These are phyloP conservation scores for Lepetodrilus schrolli DNA, from an alignment of 2,888 invertebrate genomes.

Conservation along the genomic window DNA sequence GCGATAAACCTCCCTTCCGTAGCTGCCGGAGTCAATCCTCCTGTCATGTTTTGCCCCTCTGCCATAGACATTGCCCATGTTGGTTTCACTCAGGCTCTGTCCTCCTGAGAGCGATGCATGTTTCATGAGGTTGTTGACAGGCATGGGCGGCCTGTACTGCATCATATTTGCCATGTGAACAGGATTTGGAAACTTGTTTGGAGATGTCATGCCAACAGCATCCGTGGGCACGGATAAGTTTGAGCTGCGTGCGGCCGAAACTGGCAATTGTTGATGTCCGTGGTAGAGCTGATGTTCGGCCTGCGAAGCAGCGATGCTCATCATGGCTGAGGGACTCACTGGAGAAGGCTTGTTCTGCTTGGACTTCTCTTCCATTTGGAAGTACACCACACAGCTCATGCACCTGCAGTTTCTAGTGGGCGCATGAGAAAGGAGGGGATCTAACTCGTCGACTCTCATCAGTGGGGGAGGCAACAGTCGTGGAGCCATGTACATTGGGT, in stretches of 20 bases:
- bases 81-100: too few relatives aligned
- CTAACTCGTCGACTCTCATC: conserved; percentile 9
- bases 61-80: background rate
- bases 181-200: conserved; percentile 1
- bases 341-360: background rate
- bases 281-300: background rate
- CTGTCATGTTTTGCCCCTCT: background rate
- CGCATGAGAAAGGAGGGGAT: background rate
- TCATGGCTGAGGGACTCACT: background rate
- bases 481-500: conserved; percentile 23
- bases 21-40: background rate
- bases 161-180: conserved; percentile 15
- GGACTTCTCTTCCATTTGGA: conserved; percentile 6
- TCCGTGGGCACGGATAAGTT: background rate
- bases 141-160: too few relatives aligned
- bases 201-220: background rate
- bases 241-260: background rate
- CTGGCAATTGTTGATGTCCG: background rate
- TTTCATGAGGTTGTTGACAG: too few relatives aligned
- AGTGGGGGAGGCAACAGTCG: conserved; percentile 1
- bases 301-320: background rate
- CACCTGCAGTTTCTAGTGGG: conserved; percentile 3
- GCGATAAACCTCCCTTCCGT: too few relatives aligned
- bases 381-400: background rate
- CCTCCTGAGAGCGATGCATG: too few relatives aligned